Evolutionary conservation across 2,888 invertebrate species (phyloP).

Genomic region (Nemapogon koenigi): DNA sequence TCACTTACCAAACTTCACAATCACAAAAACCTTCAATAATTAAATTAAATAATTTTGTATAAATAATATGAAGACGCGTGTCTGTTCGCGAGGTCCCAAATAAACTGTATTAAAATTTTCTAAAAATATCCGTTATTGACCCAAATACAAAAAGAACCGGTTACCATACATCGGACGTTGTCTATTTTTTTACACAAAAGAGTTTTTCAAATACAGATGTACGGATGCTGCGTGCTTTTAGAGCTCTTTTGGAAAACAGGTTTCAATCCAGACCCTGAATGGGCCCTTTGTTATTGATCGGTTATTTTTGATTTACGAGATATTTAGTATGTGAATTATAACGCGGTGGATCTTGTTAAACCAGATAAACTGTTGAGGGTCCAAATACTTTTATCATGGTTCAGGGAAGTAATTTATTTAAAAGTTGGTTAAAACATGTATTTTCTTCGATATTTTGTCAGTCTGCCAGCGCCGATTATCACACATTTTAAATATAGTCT

Average conservation of each 20-base stretch:
- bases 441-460: no score
- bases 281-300: slow-evolving; percentile 54
- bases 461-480: no score
- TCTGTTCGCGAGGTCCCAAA: slow-evolving; percentile 19
- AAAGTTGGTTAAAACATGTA: no score
- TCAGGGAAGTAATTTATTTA: no score
- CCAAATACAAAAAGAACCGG: slow-evolving; percentile 51
- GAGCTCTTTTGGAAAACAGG: slow-evolving; percentile 24
- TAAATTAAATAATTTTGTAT: background rate
- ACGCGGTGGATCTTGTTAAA: slow-evolving; percentile 39
- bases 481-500: no score
- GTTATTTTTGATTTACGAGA: slow-evolving; percentile 60
- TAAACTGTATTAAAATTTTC: slow-evolving; percentile 30
- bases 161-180: slow-evolving; percentile 36
- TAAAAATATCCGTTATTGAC: slow-evolving; percentile 47
- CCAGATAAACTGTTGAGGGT: no score
- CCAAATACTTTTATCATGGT: no score
- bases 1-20: background rate
- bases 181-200: slow-evolving; percentile 48
- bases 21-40: background rate
- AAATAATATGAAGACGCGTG: background rate
- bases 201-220: slow-evolving; percentile 37
- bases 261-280: slow-evolving; percentile 33
- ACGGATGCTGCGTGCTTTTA: slow-evolving; percentile 49
- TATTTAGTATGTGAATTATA: slow-evolving; percentile 56